Conservation (phyloP, 2,888 invertebrate genomes). For the Eupithecia insigniata region DNA sequence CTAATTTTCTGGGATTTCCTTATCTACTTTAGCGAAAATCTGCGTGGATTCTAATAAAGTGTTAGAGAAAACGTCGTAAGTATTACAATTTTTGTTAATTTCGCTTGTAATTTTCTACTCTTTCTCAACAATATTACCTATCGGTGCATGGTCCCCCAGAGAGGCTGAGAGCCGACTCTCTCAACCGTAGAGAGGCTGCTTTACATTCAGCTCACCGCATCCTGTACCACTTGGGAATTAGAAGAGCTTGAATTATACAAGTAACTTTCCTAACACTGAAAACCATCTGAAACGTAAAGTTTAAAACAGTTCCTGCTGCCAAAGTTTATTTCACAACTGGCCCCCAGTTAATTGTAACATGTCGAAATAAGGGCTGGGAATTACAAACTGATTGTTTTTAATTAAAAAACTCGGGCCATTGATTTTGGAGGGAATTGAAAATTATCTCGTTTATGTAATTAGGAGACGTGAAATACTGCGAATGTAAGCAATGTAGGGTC, state of each 20-base stretch:
- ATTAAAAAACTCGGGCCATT: conserved; percentile 12
- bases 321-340: conserved; percentile 9
- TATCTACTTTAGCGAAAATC: too few relatives aligned
- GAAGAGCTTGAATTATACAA: conserved; percentile 11
- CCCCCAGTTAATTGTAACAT: conserved; percentile 11
- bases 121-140: not conserved
- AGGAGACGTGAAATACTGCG: not conserved
- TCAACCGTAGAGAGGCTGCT: not conserved
- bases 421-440: not conserved
- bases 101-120: not conserved
- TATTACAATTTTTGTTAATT: not conserved
- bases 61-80: too few relatives aligned
- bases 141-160: not conserved
- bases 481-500: not conserved
- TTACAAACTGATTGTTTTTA: conserved; percentile 8
- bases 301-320: not conserved
- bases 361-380: conserved; percentile 1
- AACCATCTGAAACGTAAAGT: conserved; percentile 4
- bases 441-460: not conserved
- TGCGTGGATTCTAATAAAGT: too few relatives aligned
- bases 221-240: conserved; percentile 9
- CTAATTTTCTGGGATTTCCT: not conserved
- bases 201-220: not conserved
- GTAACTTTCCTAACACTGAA: conserved; percentile 1
- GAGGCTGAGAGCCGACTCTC: not conserved